These are phyloP conservation scores for Phenganax marumi DNA, from an alignment of 92 coral and sea anemone species.

Conservation along the genomic window DNA sequence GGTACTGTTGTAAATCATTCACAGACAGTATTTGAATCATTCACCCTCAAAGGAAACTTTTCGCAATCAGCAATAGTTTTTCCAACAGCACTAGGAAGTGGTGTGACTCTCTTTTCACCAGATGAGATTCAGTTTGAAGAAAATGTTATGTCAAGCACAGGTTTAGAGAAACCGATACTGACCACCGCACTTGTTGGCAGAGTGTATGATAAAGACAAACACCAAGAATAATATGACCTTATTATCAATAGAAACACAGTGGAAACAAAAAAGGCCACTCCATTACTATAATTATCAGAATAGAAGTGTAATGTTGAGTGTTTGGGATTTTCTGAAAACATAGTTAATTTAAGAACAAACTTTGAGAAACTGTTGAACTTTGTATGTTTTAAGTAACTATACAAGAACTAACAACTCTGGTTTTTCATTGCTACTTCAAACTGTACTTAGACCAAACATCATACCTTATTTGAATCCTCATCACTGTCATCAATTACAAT, in stretches of 20 bases:
- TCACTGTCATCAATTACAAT: not conserved
- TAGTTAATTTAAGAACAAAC: no score
- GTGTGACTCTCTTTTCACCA: slow-evolving; percentile 61
- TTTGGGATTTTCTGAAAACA: no score
- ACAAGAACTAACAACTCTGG: no score
- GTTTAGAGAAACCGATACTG: slow-evolving; percentile 67
- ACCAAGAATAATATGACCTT: not conserved
- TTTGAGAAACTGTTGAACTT: no score
- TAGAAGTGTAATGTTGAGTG: no score
- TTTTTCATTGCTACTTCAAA: no score
- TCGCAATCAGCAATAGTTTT: slow-evolving; percentile 71
- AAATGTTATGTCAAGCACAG: slow-evolving; percentile 40
- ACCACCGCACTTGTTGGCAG: slow-evolving; percentile 82
- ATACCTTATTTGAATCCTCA: not conserved
- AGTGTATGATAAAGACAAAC: slow-evolving; percentile 61
- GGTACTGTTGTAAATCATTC: slow-evolving; percentile 63
- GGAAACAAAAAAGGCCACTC: no score
- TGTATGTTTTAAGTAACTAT: no score
- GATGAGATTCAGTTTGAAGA: slow-evolving; percentile 51
- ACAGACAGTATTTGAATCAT: slow-evolving; percentile 64
- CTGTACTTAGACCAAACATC: not conserved
- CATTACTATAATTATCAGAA: no score
- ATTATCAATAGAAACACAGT: no score
- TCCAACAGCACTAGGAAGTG: slow-evolving; percentile 68
- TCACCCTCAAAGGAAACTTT: slow-evolving; percentile 74